Evolutionary conservation across 2,888 invertebrate species (phyloP).

Genomic region (Desoria tigrina): DNA sequence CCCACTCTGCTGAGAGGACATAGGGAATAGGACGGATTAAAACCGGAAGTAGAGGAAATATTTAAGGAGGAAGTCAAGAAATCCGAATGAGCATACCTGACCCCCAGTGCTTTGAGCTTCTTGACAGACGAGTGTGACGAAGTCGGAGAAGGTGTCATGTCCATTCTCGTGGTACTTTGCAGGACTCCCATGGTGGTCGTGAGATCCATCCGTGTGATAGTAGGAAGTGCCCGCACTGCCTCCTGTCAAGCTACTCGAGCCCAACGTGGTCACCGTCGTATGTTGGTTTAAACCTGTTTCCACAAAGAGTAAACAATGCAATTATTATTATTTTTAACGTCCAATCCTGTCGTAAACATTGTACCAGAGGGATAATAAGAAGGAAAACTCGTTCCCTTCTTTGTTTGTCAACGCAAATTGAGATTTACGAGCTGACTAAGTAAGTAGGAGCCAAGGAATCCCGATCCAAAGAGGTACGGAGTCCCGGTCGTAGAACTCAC

Average conservation of each 20-base stretch:
- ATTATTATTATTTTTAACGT: background rate
- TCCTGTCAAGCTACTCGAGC: slow-evolving; percentile 60
- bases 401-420: no score
- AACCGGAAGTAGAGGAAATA: background rate
- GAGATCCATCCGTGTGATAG: slow-evolving; percentile 62
- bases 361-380: background rate
- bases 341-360: background rate
- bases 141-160: slow-evolving; percentile 85
- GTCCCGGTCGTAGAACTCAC: no score
- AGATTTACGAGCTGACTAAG: no score
- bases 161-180: slow-evolving; percentile 80
- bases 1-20: slow-evolving; percentile 37
- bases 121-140: slow-evolving; percentile 95
- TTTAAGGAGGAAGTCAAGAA: background rate
- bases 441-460: no score
- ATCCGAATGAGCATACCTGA: background rate
- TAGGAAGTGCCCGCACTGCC: slow-evolving; percentile 54
- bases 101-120: slow-evolving; percentile 69
- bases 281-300: slow-evolving; percentile 57
- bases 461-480: no score
- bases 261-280: slow-evolving; percentile 60
- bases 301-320: slow-evolving; percentile 11
- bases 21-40: background rate
- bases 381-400: no score
- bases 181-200: slow-evolving; percentile 57